Evolutionary conservation across 2,888 invertebrate species (phyloP), one percentile per base, ranked within the genome.

Genomic region (Ceraclea dissimilis): DNA sequence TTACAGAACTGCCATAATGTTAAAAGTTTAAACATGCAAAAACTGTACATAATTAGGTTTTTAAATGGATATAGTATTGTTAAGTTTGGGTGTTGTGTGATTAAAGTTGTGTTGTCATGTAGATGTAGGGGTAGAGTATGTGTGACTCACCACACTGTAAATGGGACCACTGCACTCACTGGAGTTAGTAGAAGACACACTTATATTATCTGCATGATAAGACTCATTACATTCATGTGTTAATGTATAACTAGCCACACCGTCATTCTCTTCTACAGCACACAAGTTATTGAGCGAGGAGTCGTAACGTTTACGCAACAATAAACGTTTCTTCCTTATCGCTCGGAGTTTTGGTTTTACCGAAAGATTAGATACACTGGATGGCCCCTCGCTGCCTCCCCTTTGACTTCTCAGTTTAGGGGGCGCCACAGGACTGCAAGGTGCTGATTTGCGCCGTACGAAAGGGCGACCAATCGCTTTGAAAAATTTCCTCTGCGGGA

Each of bases 361-460:
- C 63, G 69, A 75, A 76, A 77, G 49, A 49, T 57, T 76, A 75
- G 72, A 26, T 13, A 57, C 69, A 63, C 76, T 75, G 39, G 70
- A 64, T 13, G 78, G 78, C 58, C 76, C 77, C 60, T 77, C 78
- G 67, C 77, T 77, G 70, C 76, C 75, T 64, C 77, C 74, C 51
- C 78, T 65, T 64, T 69, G 73, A 2, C 73, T 73, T n/a, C 61
- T 58, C 18, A 56, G 19, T 66, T 81, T 78, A 49, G 81, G 79
- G 2, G 82, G 81, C 53, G 82, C 73, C 46, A 82, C 78, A 2
- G 83, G 83, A 62, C 83, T 83, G 58, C 82, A 79, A 5, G 83
- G 83, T 21, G 79, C 82, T 34, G 84, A 83, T 71, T 84, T 84
- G 71, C 85, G 81, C 71, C 85, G 81, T 62, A 83, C 76, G 70